Evolutionary conservation across 2,113 vertebrate species (phyloP).

Genomic region (Leucopternis melanops): DNA sequence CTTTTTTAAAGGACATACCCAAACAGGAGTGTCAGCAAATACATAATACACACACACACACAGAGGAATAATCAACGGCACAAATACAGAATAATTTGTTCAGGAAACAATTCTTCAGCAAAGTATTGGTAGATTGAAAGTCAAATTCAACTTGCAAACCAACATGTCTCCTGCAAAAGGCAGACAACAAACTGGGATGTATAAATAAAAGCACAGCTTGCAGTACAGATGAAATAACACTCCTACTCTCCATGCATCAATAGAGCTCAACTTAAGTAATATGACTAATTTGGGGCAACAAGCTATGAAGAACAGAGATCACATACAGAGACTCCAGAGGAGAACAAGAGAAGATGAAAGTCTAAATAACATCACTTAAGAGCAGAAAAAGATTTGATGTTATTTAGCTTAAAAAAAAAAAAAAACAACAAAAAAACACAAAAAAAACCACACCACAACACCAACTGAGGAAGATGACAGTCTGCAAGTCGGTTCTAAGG

Average conservation of each 20-base stretch:
- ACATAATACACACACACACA: not conserved
- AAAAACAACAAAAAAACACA: too few relatives aligned
- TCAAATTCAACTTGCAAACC: not conserved
- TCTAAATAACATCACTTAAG: not conserved
- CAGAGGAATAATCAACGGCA: not conserved
- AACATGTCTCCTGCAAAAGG: not conserved
- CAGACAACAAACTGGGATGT: not conserved
- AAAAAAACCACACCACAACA: too few relatives aligned
- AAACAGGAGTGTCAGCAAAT: not conserved
- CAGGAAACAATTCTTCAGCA: not conserved
- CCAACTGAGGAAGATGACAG: not conserved
- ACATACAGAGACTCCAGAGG: not conserved
- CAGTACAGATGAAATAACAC: conserved; percentile 23
- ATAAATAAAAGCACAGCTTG: conserved; percentile 39
- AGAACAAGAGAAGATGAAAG: not conserved
- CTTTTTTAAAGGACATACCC: not conserved
- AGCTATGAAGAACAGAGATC: not conserved
- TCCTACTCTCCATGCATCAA: not conserved
- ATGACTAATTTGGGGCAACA: not conserved
- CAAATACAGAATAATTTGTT: not conserved
- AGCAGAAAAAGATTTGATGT: not conserved
- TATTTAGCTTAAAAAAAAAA: not conserved
- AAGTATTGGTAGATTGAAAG: not conserved
- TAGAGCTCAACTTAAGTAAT: not conserved
- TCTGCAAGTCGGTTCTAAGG: not conserved